Evolutionary conservation across 1,140 invertebrate species (phyloP).

Genomic region (Chironomus tepperi): DNA sequence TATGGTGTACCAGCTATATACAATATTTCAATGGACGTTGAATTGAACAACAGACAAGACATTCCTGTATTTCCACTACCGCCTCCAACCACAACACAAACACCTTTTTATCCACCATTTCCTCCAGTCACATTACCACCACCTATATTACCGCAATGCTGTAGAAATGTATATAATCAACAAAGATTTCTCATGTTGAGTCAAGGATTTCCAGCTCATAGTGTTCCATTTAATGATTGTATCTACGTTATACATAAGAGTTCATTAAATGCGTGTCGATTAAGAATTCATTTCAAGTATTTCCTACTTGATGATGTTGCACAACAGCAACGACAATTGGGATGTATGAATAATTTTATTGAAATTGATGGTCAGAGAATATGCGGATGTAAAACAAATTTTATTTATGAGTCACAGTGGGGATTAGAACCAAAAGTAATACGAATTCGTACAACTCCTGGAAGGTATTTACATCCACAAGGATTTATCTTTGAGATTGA

Average conservation of each 20-base stretch:
- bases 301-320: slow-evolving; percentile 43
- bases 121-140: slow-evolving; percentile 26
- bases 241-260: slow-evolving; percentile 43
- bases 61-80: neutral
- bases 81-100: slow-evolving; percentile 1
- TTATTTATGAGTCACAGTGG: slow-evolving; percentile 38
- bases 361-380: slow-evolving; percentile 46
- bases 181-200: slow-evolving; percentile 44
- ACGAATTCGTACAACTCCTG: slow-evolving; percentile 33
- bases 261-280: slow-evolving; percentile 41
- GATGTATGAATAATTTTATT: slow-evolving; percentile 43
- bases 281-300: slow-evolving; percentile 46
- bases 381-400: slow-evolving; percentile 47
- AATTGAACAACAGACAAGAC: slow-evolving; percentile 15
- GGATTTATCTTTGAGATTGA: slow-evolving; percentile 47
- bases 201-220: slow-evolving; percentile 46
- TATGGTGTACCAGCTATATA: slow-evolving; percentile 19
- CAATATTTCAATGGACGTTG: slow-evolving; percentile 28
- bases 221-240: slow-evolving; percentile 39
- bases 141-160: slow-evolving; percentile 37
- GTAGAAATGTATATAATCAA: slow-evolving; percentile 39
- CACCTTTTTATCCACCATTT: slow-evolving; percentile 26
- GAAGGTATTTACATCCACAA: slow-evolving; percentile 32
- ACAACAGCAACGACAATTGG: slow-evolving; percentile 29
- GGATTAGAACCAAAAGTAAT: slow-evolving; percentile 36